Base-by-base conservation (phyloP, 1,140 invertebrate genomes). In the Vanessa tameamea region DNA sequence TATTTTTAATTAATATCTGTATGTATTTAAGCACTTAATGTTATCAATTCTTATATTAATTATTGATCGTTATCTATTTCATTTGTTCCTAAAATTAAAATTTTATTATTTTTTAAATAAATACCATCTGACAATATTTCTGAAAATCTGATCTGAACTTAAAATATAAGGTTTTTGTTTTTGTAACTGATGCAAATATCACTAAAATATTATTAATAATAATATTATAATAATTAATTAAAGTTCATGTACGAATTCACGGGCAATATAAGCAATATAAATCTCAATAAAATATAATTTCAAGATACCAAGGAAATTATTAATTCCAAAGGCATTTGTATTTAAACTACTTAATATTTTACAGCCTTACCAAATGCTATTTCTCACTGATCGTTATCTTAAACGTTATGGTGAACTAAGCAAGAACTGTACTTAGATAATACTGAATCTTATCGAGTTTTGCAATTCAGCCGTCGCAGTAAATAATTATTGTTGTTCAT, bases 301-400 rank as follows among this genome's bases (percentile, higher is more conserved):
- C 12, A 5, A 51, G 48, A n/a, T 51, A 51, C 13, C 48, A 14
- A 51, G 11, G 16, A 59, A 59, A 59, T 59, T 59, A 23, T 20
- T 26, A 23, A 23, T 23, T 20, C 12, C 16, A 7, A 59, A 59
- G 20, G 20, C 20, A 59, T 67, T 53, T 51, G 26, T 31, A 31
- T 31, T 31, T 31, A 61, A 75, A 47, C 31, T 55, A 71, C 47
- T 64, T 70, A 69, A 75, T 75, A 76, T 68, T 71, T 72, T 47
- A 63, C 43, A 57, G 61, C 55, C 66, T 55, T 72, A 72, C 71
- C 74, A 68, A 69, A 69, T 12, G 68, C 68, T 48, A 72, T 76
- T 76, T 76, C 69, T 65, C 74, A 76, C 69, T 76, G 74, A 76
- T 76, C 67, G 69, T 76, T 76, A 76, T 76, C 74, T 72, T 63